A percentile compares a stretch with the other conserved stretches of the same genome.
phyloP scores from a whole-genome alignment of 2,797 vertebrate genomes.

The Myoxocephalus aenaeus region DNA sequence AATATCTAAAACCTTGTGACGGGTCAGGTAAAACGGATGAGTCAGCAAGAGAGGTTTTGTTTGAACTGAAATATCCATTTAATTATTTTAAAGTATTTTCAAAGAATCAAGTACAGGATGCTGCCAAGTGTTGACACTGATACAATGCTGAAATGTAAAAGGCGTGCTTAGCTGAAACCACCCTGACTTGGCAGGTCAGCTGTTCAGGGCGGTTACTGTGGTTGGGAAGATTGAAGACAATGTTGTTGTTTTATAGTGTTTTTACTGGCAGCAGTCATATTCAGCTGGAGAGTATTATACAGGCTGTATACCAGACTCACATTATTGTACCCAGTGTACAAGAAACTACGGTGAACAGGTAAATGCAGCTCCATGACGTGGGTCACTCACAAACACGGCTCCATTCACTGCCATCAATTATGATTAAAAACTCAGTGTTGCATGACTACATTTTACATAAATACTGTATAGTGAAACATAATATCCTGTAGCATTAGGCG shows the following conservation, averaged over 20 bases:
- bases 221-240: neutral
- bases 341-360: neutral
- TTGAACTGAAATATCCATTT: neutral
- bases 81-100: neutral
- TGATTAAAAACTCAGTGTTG: neutral
- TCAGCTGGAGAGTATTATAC: neutral
- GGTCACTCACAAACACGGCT: neutral
- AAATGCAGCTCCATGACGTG: neutral
- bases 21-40: fast-evolving
- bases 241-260: neutral
- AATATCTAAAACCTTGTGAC: neutral
- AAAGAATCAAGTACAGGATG: neutral
- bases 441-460: neutral
- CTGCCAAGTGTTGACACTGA: neutral
- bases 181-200: neutral
- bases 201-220: neutral
- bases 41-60: neutral
- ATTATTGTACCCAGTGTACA: neutral
- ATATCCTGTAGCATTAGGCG: neutral
- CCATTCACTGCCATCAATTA: no score
- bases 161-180: neutral
- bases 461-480: neutral
- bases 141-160: neutral
- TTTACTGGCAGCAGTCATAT: neutral
- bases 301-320: no score